Evolutionary conservation across 2,797 vertebrate species (phyloP).

Genomic region (Taenioides sp.): DNA sequence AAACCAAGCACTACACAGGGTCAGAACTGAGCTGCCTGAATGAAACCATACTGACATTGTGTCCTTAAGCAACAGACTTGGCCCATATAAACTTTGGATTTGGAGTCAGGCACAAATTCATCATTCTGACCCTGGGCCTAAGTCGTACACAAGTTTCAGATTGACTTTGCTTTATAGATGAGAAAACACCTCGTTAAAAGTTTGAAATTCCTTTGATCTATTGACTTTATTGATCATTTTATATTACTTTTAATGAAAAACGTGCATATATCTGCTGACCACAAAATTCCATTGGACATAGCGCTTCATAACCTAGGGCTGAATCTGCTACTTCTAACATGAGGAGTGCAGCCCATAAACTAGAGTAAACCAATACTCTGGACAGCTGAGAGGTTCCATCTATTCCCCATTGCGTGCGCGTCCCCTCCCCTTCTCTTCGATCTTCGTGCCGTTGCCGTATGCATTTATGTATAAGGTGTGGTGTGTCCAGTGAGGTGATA

Average conservation of each 20-base stretch:
- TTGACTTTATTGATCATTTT: background rate
- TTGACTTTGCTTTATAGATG: no score
- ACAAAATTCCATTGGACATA: background rate
- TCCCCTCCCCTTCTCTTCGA: background rate
- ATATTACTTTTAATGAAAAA: background rate
- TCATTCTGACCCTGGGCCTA: no score
- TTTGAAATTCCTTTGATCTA: background rate
- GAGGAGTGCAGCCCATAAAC: slow-evolving; percentile 3
- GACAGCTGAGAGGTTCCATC: background rate
- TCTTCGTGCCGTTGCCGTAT: background rate
- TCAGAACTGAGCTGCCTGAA: background rate
- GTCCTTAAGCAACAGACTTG: background rate
- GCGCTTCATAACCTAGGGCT: background rate
- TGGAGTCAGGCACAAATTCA: background rate
- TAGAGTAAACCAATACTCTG: background rate
- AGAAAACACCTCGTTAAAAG: background rate
- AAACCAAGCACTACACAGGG: no score
- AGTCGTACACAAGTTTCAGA: background rate
- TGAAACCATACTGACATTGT: background rate
- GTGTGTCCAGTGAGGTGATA: slow-evolving; percentile 28
- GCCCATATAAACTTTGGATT: background rate
- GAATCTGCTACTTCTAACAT: background rate
- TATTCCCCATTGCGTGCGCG: background rate
- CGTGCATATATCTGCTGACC: background rate
- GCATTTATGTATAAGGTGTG: slow-evolving; percentile 28